Evolutionary conservation across 2,113 vertebrate genomes (phyloP).

Genomic region (Willisornis vidua): DNA sequence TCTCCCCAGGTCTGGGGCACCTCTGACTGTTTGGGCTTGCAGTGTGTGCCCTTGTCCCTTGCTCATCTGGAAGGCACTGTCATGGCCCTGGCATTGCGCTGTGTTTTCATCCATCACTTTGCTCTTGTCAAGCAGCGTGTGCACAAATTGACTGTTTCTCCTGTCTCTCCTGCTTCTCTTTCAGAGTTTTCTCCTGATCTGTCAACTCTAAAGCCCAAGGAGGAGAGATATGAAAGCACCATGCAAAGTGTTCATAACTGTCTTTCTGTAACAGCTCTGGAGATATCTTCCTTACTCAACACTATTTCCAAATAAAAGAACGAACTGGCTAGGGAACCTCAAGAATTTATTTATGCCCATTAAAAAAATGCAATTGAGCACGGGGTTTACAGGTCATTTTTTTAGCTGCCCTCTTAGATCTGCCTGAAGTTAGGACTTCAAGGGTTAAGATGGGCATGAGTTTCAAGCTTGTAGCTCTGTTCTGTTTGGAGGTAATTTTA

Average conservation of each 20-base stretch:
- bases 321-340: background rate
- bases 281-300: background rate
- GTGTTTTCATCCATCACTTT: background rate
- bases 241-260: background rate
- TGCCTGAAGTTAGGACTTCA: background rate
- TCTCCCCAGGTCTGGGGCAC: background rate
- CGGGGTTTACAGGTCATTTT: background rate
- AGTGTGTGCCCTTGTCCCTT: rapidly evolving
- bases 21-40: rapidly evolving
- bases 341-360: background rate
- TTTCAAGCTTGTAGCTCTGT: background rate
- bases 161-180: background rate
- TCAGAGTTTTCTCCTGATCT: background rate
- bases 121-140: background rate
- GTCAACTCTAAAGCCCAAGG: background rate
- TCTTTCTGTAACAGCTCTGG: background rate
- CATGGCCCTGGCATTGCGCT: rapidly evolving
- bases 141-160: background rate
- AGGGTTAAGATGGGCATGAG: background rate
- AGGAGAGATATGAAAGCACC: background rate
- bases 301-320: background rate
- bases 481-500: background rate
- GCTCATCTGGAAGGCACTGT: background rate
- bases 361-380: background rate
- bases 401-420: background rate